These are phyloP conservation scores for Hippoglossus hippoglossus DNA, from an alignment of 2,797 vertebrate genomes.

Conservation along the genomic window DNA sequence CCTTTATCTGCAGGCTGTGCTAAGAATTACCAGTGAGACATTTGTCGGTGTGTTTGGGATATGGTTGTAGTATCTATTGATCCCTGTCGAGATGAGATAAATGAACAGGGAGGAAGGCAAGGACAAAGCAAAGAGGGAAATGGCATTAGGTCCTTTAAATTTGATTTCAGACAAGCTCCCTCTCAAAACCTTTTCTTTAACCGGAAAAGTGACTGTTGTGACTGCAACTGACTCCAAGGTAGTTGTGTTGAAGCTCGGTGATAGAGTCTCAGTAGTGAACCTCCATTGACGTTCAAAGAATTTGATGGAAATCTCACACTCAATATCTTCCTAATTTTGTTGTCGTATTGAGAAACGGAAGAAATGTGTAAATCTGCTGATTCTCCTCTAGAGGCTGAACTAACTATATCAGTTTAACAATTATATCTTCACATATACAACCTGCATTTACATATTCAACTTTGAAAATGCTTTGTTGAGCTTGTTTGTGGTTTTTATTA, in stretches of 20 bases:
- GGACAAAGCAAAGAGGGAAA: conserved; percentile 38
- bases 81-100: conserved; percentile 59
- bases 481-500: too few species aligned
- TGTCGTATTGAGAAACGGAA: too few species aligned
- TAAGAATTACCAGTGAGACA: conserved; percentile 67
- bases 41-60: conserved; percentile 61
- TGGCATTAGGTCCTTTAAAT: conserved; percentile 29
- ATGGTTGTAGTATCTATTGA: conserved; percentile 60
- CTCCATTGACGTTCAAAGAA: too few species aligned
- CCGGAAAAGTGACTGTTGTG: conserved; percentile 3
- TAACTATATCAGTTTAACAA: too few species aligned
- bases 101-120: conserved; percentile 30
- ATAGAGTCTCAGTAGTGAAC: background rate
- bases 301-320: too few species aligned
- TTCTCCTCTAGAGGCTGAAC: too few species aligned
- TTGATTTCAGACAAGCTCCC: conserved; percentile 33
- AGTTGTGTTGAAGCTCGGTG: background rate
- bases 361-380: too few species aligned
- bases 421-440: too few species aligned
- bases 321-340: too few species aligned
- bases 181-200: conserved; percentile 19
- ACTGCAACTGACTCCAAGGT: background rate
- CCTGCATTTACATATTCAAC: too few species aligned
- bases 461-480: too few species aligned
- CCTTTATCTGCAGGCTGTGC: conserved; percentile 72